Conservation (phyloP, 2,113 vertebrate genomes). For the Hyperopisus bebe region DNA sequence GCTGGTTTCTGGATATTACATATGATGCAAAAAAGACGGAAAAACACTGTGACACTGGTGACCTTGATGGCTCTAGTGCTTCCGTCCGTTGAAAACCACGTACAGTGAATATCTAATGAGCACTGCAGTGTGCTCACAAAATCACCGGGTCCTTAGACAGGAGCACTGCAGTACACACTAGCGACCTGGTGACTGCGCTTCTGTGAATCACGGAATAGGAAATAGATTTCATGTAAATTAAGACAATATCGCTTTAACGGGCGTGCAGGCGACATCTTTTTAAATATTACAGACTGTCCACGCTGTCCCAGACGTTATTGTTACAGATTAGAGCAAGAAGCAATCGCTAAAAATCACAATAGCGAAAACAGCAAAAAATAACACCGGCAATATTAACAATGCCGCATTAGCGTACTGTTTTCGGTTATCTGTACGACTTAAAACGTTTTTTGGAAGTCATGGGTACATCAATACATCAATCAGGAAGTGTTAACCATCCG, state of each 20-base stretch:
- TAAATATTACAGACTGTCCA: not conserved
- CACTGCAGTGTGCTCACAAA: not conserved
- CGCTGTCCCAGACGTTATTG: not conserved
- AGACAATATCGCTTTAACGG: not conserved
- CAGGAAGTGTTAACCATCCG: not conserved
- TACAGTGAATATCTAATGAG: not conserved
- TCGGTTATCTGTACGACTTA: not conserved
- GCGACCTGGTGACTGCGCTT: not conserved
- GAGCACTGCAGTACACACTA: not conserved
- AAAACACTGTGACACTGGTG: not conserved
- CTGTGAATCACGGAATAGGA: not conserved
- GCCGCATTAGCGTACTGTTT: not conserved
- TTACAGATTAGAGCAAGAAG: not conserved
- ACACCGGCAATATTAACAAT: not conserved
- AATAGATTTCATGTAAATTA: not conserved
- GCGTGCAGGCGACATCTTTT: not conserved
- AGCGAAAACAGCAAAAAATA: not conserved
- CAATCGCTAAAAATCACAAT: not conserved
- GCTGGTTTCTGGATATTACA: too few species aligned
- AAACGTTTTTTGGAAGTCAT: not conserved
- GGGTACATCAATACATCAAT: not conserved
- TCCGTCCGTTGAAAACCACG: not conserved
- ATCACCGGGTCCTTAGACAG: not conserved
- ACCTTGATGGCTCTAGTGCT: not conserved
- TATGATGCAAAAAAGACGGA: too few species aligned